Evolutionary conservation across 2,888 invertebrate species (phyloP), one percentile per base, ranked within the genome.

Genomic region (Catotricha subobsoleta): DNA sequence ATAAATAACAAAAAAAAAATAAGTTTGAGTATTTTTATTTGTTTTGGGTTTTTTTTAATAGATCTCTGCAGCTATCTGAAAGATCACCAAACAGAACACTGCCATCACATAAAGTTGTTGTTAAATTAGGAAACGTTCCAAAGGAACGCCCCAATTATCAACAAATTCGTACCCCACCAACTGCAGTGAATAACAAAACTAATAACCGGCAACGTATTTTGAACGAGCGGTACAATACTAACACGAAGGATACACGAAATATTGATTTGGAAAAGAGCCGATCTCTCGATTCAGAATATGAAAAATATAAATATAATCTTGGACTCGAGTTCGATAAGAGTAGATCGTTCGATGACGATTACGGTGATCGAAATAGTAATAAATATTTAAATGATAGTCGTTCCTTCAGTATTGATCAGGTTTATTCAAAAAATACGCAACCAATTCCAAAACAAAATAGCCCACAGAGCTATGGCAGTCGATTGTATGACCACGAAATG

Each of bases 1-100:
- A 49, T 38, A 42, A 35, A 21, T 6, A 12, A 21, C 21, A 15
- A 5, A n/a, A 39, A 42, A 35, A 21, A n/a, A 12, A 21, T 35
- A 15, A 5, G 29, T n/a, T 10, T 29, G 7, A n/a, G n/a, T n/a
- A 29, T n/a, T 5, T 29, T 29, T 29, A 9, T 13, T n/a, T 13
- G 7, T 16, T 27, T 38, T 40, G 15, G 19, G 16, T 40, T 40
- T 7, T 29, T 34, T 31, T 27, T 12, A 39, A n/a, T n/a, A 66
- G 74, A 50, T 76, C 76, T 47, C 61, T 76, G 20, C 76, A 76
- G 51, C 58, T 76, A 20, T 74, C 72, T 1, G 76, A 76, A 50
- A 62, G 66, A 28, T 70, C 71, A 1, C 68, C 69, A 0, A 66
- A 58, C 44, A 60, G 62, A 39, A 52, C 53, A 12, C 42, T 42